These are phyloP conservation scores for Miniopterus natalensis DNA, from an alignment of 2,113 vertebrate genomes.

Conservation along the genomic window DNA sequence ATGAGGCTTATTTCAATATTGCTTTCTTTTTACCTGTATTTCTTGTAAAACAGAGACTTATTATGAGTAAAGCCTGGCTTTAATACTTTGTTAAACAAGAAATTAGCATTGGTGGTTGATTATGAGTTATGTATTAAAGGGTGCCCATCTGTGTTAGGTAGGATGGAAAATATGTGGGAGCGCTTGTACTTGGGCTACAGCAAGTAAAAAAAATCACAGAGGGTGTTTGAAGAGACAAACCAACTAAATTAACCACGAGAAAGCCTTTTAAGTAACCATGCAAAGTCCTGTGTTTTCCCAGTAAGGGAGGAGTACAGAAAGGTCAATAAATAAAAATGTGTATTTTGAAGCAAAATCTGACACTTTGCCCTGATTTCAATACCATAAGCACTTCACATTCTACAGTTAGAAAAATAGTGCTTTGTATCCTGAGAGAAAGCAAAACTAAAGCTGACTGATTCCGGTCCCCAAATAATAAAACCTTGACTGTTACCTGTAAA, in stretches of 20 bases:
- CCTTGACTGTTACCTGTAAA: not conserved
- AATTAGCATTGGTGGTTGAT: not conserved
- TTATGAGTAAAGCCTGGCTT: constrained; percentile 41
- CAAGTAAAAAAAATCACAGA: not conserved
- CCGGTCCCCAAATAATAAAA: not conserved
- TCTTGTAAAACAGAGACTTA: constrained; percentile 15
- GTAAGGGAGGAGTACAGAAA: not conserved
- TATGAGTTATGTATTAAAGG: not conserved
- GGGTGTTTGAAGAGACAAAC: constrained; percentile 26
- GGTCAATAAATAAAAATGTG: not conserved
- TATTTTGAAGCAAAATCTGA: not conserved
- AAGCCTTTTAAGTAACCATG: constrained; percentile 5
- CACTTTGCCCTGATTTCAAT: not conserved
- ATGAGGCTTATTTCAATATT: constrained; percentile 41
- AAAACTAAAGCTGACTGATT: not conserved
- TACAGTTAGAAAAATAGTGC: not conserved
- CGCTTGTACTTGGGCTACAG: not conserved
- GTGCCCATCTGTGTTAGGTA: not conserved
- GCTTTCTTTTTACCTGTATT: not conserved
- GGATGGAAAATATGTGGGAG: not conserved
- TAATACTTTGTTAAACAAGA: constrained; percentile 36
- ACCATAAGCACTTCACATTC: not conserved
- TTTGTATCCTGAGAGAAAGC: not conserved
- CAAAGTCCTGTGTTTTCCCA: not conserved
- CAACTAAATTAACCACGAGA: not conserved